Base-by-base conservation (phyloP, 2,888 invertebrate genomes). In the Leptura quadrifasciata region DNA sequence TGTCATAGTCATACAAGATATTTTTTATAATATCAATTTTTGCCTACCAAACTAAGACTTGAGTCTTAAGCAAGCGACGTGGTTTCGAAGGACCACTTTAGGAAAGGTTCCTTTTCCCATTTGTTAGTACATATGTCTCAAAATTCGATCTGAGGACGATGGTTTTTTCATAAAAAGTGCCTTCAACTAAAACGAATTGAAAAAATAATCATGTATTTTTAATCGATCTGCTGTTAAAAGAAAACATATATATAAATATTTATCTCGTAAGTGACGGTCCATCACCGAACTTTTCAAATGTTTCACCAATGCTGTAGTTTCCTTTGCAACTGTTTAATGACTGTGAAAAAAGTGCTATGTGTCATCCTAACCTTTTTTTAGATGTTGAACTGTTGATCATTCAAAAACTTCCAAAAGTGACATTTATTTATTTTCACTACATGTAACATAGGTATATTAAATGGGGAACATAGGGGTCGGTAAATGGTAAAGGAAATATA, bases 331-430 rank as follows among this genome's bases (percentile, higher is more conserved):
- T 69, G 69, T 60, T 69, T 24, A 31, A 57, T 47, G 24, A 58
- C 31, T 58, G n/a, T 24, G 35, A 55, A 69, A 47, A 58, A 60
- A 69, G 58, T 60, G 69, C 69, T 69, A 60, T 39, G 69, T 69
- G 69, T 69, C 69, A 57, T 68, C 68, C 68, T 68, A 68, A 68
- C 68, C 68, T 68, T 57, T 21, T n/a, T 57, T 69, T 69, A 58
- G 57, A 69, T 69, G 39, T 58, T 57, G 35, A 58, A 69, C 58
- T 58, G 69, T 69, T 69, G 69, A 58, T 69, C 69, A 17, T 35
- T 69, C 69, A 58, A 69, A 60, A 69, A 58, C 58, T 58, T 69
- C 69, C 18, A 69, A 69, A 69, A 69, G 60, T 69, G 69, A 39
- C 39, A 69, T 57, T 69, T 57, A 68, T 68, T 55, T 27, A 58